Percentiles rank a stretch among this genome's conserved stretches.
These are phyloP conservation scores for Odontothrips loti DNA, from an alignment of 2,888 invertebrate genomes.

Conservation along the genomic window DNA sequence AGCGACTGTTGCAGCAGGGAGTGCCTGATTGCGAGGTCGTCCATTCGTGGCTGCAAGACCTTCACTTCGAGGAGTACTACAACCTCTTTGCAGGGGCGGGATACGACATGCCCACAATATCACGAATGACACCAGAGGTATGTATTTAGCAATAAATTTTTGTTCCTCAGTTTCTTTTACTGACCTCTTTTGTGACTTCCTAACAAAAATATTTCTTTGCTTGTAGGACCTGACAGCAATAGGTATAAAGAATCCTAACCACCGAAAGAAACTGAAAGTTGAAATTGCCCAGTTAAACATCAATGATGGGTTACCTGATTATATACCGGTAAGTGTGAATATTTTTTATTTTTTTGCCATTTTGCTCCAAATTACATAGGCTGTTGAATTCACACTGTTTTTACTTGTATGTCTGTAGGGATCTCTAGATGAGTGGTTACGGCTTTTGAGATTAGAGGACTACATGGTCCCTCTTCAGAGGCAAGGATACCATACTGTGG, in stretches of 20 bases:
- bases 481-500: conserved; percentile 91
- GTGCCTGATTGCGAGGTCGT: conserved; percentile 86
- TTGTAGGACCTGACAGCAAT: conserved; percentile 58
- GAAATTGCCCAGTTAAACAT: conserved; percentile 93
- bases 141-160: conserved; percentile 29
- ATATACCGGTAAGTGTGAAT: conserved; percentile 69
- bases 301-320: conserved; percentile 91
- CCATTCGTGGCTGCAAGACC: conserved; percentile 88
- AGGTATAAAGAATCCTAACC: conserved; percentile 93
- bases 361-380: conserved; percentile 30
- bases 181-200: background rate
- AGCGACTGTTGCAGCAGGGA: conserved; percentile 69
- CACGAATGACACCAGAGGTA: conserved; percentile 97
- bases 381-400: conserved; percentile 8
- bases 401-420: conserved; percentile 55
- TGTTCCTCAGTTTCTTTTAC: background rate
- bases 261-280: conserved; percentile 90
- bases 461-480: conserved; percentile 84
- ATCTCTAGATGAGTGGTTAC: conserved; percentile 92
- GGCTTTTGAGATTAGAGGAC: conserved; percentile 83
- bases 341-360: conserved; percentile 24
- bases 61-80: conserved; percentile 93
- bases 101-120: conserved; percentile 95
- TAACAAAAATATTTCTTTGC: conserved; percentile 29
- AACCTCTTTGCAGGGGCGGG: conserved; percentile 90